A percentile compares a stretch with the other conserved stretches of the same genome.
Evolutionary conservation across 2,888 invertebrate genomes (phyloP).

Genomic region (Nymphalis urticae): DNA sequence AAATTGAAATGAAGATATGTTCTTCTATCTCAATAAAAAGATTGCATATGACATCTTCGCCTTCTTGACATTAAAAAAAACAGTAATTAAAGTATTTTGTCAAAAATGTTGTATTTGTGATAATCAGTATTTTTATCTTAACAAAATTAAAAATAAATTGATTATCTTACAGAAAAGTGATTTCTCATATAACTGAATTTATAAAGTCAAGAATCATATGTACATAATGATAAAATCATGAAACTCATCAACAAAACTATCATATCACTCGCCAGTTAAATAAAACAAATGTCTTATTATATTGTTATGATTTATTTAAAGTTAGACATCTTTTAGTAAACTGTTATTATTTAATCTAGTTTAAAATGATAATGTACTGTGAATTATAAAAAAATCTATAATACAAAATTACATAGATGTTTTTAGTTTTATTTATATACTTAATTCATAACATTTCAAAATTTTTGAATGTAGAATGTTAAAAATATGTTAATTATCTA

Average conservation of each 20-base stretch:
- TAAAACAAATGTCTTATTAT: constrained; percentile 64
- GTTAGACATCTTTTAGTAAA: constrained; percentile 48
- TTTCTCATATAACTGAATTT: constrained; percentile 14
- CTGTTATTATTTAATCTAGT: constrained; percentile 57
- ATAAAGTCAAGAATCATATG: constrained; percentile 36
- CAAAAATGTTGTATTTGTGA: neutral
- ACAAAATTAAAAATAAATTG: neutral
- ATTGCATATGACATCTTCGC: neutral
- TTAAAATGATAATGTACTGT: constrained; percentile 76
- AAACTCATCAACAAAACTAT: constrained; percentile 56
- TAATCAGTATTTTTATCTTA: constrained; percentile 8
- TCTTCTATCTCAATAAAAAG: neutral
- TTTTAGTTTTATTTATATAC: constrained; percentile 52
- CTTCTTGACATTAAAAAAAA: neutral
- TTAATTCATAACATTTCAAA: neutral
- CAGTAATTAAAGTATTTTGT: constrained; percentile 3
- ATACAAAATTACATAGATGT: constrained; percentile 79
- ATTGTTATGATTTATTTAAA: constrained; percentile 63
- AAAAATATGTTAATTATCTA: no score
- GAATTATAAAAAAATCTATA: constrained; percentile 80
- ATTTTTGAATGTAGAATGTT: neutral
- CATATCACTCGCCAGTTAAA: constrained; percentile 84
- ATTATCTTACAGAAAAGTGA: neutral
- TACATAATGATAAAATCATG: constrained; percentile 42
- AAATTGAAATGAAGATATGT: neutral